Percentiles rank a stretch among this genome's conserved stretches.
phyloP scores from a whole-genome alignment of 2,888 invertebrate genomes.

The Fragum whitleyi region DNA sequence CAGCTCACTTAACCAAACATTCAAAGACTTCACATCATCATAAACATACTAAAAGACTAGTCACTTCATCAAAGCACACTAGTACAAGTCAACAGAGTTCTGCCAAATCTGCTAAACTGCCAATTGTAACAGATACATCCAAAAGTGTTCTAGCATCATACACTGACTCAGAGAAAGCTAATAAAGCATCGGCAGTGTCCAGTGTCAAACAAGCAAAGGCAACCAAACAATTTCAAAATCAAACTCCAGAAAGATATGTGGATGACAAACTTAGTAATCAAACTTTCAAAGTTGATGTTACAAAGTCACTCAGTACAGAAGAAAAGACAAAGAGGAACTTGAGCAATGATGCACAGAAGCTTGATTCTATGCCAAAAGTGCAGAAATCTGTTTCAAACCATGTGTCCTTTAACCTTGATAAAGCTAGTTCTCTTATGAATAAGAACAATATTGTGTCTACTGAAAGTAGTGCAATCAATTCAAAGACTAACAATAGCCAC shows the following conservation, averaged over 20 bases:
- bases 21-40: neutral
- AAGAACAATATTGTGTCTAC: neutral
- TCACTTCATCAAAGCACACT: neutral
- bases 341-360: neutral
- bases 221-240: too few species aligned
- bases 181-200: neutral
- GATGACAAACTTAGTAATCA: too few species aligned
- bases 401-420: neutral
- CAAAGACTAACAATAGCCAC: neutral
- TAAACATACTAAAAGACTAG: neutral
- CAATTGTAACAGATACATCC: neutral
- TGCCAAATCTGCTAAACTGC: constrained; percentile 7
- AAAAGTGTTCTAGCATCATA: neutral
- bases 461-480: neutral
- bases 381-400: neutral
- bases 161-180: neutral
- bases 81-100: neutral
- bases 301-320: too few species aligned
- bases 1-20: neutral
- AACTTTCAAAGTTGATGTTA: too few species aligned
- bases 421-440: neutral
- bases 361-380: neutral
- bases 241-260: too few species aligned
- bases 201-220: neutral
- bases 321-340: neutral